Percentiles rank a stretch among this genome's conserved stretches.
Evolutionary conservation across 2,797 vertebrate species (phyloP).

Genomic region (Sebastes diploproa): DNA sequence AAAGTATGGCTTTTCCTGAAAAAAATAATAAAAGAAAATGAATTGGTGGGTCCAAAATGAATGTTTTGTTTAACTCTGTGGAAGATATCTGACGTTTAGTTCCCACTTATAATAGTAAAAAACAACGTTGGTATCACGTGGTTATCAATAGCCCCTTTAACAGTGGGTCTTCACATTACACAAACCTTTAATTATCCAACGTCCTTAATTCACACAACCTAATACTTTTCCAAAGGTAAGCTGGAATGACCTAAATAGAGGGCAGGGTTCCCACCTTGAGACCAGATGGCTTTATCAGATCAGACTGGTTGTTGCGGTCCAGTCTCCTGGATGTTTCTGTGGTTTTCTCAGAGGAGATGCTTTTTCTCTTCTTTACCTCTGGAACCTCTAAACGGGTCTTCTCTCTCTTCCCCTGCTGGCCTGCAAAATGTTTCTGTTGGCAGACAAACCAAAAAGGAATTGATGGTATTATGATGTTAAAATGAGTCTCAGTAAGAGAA

Average conservation of each 20-base stretch:
- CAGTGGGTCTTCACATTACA: not conserved
- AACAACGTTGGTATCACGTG: no score
- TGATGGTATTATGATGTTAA: not conserved
- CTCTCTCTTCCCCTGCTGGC: constrained; percentile 12
- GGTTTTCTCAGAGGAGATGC: not conserved
- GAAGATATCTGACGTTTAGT: no score
- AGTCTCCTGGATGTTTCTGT: not conserved
- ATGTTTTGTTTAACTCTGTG: no score
- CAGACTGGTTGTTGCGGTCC: not conserved
- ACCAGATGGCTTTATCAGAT: constrained; percentile 11
- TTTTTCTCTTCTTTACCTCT: constrained; percentile 23
- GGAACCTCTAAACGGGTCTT: not conserved
- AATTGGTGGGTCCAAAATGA: no score
- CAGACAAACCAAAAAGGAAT: not conserved
- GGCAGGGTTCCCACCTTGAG: constrained; percentile 31
- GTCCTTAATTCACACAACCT: not conserved
- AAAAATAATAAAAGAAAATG: no score
- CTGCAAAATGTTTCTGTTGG: constrained; percentile 33
- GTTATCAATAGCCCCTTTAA: no score
- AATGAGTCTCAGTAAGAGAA: not conserved
- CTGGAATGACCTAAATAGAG: not conserved
- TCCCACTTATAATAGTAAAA: no score
- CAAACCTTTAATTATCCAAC: not conserved
- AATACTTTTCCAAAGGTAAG: not conserved
- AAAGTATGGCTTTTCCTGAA: no score